Base-by-base conservation (phyloP, 35 echinoderm and acorn worm genomes). In the Ptychodera flava region DNA sequence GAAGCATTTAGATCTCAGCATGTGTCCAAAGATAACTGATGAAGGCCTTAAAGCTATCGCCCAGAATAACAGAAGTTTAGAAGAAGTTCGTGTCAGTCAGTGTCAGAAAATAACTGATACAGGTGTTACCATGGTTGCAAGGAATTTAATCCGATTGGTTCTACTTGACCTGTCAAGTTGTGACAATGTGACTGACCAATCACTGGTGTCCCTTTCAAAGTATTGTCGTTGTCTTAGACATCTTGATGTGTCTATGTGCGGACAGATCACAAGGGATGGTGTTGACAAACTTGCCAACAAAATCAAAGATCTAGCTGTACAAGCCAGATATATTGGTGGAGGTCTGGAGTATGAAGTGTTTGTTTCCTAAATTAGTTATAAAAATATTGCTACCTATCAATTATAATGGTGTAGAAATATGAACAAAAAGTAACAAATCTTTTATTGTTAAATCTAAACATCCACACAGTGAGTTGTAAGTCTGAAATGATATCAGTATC, bases 1-100 rank as follows among this genome's bases (percentile, higher is more conserved):
- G 0, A 85, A 79, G 29, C 36, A 87, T 34, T 78, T 97, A 37
- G 83, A 88, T 53, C 89, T 97, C 16, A 82, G 91, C 45, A 87
- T 97, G 35, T 97, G 94, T 36, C 81, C 88, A 1, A 97, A 97
- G 80, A 35, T 97, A 31, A 93, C 91, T 0, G 94, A 97, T 53
- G 37, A 88, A 1, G 89, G 94, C 77, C 33, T 97, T 0, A 81
- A 80, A 35, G 78, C 88, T 14, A 27, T 97, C 2, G 86, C 94
- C 28, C 37, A 84, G 31, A 80, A 35, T 1, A 93, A 91, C 38
- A 85, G 86, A 29, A 78, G 84, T 79, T 78, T 97, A 0, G 89
- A 80, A 79, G 78, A 88, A 33, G 28, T 97, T 16, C 83, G 82
- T 35, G 1, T 97, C 31, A 83, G 88, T 78, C 89, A 97, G 32